Evolutionary conservation across 1,140 invertebrate genomes (phyloP).

Genomic region (Drosophila sp.): DNA sequence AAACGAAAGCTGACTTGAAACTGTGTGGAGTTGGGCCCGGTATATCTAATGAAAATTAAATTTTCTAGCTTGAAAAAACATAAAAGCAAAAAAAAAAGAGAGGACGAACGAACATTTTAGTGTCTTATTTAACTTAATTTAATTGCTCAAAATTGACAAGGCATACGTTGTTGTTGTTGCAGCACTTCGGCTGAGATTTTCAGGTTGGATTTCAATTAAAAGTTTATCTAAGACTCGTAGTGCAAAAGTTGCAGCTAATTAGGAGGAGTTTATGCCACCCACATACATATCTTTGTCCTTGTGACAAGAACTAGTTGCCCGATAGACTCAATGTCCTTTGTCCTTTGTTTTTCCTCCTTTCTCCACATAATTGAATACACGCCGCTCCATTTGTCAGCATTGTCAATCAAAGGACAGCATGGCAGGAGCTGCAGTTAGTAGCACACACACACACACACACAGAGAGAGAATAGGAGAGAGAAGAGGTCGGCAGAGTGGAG

Average conservation of each 20-base stretch:
- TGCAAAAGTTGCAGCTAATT: slow-evolving; percentile 55
- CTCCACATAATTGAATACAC: slow-evolving; percentile 57
- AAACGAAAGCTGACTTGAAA: no score
- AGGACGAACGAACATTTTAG: background rate
- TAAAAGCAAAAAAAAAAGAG: background rate
- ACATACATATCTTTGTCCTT: background rate
- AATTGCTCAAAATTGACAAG: slow-evolving; percentile 49
- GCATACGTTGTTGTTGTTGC: slow-evolving; percentile 18
- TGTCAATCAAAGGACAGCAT: slow-evolving; percentile 62
- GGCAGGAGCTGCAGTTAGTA: slow-evolving; percentile 13
- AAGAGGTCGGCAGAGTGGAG: slow-evolving; percentile 4
- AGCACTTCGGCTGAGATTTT: slow-evolving; percentile 37
- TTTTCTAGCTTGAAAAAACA: slow-evolving; percentile 47
- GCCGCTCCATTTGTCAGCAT: slow-evolving; percentile 65
- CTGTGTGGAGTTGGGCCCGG: no score
- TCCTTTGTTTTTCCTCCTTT: slow-evolving; percentile 45
- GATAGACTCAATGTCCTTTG: slow-evolving; percentile 52
- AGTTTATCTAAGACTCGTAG: slow-evolving; percentile 46
- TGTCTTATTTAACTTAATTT: slow-evolving; percentile 16
- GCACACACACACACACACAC: background rate
- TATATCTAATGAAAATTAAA: slow-evolving; percentile 71
- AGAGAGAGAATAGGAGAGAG: background rate
- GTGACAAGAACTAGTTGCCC: slow-evolving; percentile 49
- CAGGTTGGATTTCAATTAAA: slow-evolving; percentile 65
- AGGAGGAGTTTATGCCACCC: slow-evolving; percentile 30